Base-by-base conservation (phyloP, 2,888 invertebrate genomes). In the Cheilosia impressa region DNA sequence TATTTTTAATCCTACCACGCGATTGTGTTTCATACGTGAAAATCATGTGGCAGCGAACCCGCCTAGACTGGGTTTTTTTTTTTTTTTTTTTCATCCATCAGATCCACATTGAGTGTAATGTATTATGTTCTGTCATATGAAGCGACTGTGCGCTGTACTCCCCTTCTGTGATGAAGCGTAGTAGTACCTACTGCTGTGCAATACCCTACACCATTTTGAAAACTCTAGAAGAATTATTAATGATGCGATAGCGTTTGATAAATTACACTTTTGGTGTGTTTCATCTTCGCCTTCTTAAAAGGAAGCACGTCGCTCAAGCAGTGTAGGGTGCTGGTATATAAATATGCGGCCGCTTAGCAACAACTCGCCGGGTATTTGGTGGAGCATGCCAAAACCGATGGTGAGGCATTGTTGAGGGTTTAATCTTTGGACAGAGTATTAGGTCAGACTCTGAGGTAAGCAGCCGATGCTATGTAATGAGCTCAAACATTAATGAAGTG, bases 181-280 rank as follows among this genome's bases (percentile, higher is more conserved):
- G 38, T 38, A 38, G 38, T 38, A 38, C 4, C 13, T 38, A 57
- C 31, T 69, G 62, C 22, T 24, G 55, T 69, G 34, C 7, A 9
- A 9, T 31, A 31, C 6, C 7, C 31, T 9, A 63, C 9, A 31
- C 41, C 53, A 22, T 45, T 24, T 55, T 4, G 3, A 52, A 22
- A 66, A 65, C 63, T 75, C 63, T 65, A 63, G 41, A 79, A 66
- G 63, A 87, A 87, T 88, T 87, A 87, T 88, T 87, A 88, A 88
- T 87, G 88, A 87, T 75, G 65, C 80, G 82, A 87, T 84, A 78
- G 69, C 71, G 62, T 87, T 88, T 88, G 88, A 88, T 88, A 88
- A 87, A 88, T 87, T 85, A 88, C 78, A 75, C 73, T 72, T 62
- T 34, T 68, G 76, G 75, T 58, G 65, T 71, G 58, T 55, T 71